A percentile compares a stretch with the other conserved stretches of the same genome.
phyloP scores from a whole-genome alignment of 92 coral and sea anemone genomes.

The Phymanthus crucifer region DNA sequence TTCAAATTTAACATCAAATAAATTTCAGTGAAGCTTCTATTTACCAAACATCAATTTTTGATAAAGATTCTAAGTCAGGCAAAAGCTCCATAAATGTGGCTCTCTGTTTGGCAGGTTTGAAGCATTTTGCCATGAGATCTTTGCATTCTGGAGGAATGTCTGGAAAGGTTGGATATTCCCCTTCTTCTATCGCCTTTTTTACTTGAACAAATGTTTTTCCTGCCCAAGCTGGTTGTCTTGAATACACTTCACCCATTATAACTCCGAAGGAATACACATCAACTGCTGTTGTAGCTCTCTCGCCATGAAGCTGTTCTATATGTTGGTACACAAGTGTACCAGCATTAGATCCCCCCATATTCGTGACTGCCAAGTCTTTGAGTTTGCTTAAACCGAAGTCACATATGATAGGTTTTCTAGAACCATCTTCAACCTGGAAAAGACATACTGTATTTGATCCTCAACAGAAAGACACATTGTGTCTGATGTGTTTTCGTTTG shows the following conservation, averaged over 20 bases:
- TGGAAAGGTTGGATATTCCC: not conserved
- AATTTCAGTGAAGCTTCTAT: not conserved
- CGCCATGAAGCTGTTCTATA: not conserved
- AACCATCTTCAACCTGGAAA: not conserved
- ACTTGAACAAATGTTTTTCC: not conserved
- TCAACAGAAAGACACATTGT: no score
- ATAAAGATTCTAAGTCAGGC: not conserved
- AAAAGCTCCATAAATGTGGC: not conserved
- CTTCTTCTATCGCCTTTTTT: not conserved
- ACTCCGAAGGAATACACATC: constrained; percentile 17
- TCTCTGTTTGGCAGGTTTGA: not conserved
- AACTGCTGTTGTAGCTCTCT: not conserved
- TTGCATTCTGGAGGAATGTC: not conserved
- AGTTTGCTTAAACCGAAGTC: not conserved
- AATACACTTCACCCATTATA: not conserved
- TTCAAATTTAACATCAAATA: no score
- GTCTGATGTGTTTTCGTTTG: no score
- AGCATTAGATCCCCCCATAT: not conserved
- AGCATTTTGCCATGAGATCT: not conserved
- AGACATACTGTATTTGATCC: not conserved
- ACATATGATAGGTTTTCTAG: not conserved
- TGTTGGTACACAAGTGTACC: constrained; percentile 14
- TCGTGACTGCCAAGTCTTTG: not conserved
- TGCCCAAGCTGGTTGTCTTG: not conserved
- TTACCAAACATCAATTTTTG: not conserved